Conservation (phyloP, 2,888 invertebrate species). For the Pyrocoelia pectoralis region DNA sequence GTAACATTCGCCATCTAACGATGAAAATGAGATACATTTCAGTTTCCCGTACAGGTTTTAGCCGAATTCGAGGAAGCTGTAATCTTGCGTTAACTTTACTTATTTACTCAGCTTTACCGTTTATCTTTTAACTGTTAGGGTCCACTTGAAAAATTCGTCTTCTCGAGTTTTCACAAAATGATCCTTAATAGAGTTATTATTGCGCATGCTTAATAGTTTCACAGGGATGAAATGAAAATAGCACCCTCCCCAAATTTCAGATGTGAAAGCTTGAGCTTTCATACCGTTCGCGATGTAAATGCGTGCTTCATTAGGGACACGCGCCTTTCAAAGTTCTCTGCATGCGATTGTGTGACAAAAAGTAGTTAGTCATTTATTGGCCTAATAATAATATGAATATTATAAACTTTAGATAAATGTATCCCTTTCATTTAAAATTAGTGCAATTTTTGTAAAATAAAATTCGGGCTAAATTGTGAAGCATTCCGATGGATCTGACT, state of each 20-base stretch:
- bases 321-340: slow-evolving; percentile 16
- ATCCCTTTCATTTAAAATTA: neutral
- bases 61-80: too few species aligned
- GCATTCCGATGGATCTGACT: too few species aligned
- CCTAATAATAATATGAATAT: neutral
- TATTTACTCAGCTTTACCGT: too few species aligned
- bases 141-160: neutral
- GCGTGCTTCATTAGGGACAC: slow-evolving; percentile 7
- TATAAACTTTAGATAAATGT: neutral
- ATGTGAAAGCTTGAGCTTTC: slow-evolving; percentile 30
- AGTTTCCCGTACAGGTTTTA: too few species aligned
- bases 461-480: too few species aligned
- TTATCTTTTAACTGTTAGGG: neutral
- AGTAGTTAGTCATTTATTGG: neutral
- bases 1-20: too few species aligned
- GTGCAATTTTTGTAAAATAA: neutral
- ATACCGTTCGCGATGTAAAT: slow-evolving; percentile 25
- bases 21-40: too few species aligned
- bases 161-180: neutral
- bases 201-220: slow-evolving; percentile 24
- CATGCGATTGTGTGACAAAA: slow-evolving; percentile 12
- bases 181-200: neutral
- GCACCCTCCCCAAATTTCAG: slow-evolving; percentile 28
- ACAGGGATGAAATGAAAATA: slow-evolving; percentile 29
- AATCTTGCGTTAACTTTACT: too few species aligned